Conservation (phyloP, 1,140 invertebrate genomes). For the Vanessa atalanta region DNA sequence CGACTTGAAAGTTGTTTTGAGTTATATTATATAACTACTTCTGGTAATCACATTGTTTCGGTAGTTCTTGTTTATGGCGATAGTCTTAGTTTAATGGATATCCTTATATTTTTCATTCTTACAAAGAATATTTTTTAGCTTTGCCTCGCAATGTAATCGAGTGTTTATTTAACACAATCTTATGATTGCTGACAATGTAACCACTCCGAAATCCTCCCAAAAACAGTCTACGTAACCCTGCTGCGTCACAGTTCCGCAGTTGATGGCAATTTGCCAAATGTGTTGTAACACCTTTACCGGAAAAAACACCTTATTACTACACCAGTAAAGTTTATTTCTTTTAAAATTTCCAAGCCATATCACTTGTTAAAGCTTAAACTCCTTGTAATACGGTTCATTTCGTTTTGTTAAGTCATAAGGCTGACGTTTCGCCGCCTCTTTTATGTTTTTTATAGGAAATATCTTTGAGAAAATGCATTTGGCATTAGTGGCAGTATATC, state of each 20-base stretch:
- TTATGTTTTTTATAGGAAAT: slow-evolving; percentile 12
- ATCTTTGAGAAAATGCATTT: slow-evolving; percentile 19
- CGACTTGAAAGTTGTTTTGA: too few species aligned
- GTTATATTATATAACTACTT: too few species aligned
- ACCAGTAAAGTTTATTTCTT: slow-evolving; percentile 16
- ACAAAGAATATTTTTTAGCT: too few species aligned
- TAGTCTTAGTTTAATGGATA: too few species aligned
- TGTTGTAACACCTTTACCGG: slow-evolving; percentile 6
- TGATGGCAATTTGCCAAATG: slow-evolving; percentile 39
- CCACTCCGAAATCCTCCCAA: neutral
- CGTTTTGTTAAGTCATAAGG: slow-evolving; percentile 14
- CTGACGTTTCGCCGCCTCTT: slow-evolving; percentile 10
- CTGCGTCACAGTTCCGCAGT: slow-evolving; percentile 28
- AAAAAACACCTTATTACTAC: slow-evolving; percentile 27
- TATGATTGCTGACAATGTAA: neutral
- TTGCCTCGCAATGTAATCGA: neutral
- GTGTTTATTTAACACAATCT: neutral
- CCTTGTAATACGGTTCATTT: slow-evolving; percentile 20
- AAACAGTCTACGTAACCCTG: slow-evolving; percentile 32
- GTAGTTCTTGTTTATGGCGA: too few species aligned
- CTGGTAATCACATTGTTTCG: too few species aligned
- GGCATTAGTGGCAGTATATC: neutral
- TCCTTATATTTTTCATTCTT: too few species aligned
- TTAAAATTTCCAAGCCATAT: neutral
- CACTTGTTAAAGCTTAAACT: slow-evolving; percentile 26